Conservation (phyloP, 2,113 vertebrate species). For the Cheirogaleus medius region DNA sequence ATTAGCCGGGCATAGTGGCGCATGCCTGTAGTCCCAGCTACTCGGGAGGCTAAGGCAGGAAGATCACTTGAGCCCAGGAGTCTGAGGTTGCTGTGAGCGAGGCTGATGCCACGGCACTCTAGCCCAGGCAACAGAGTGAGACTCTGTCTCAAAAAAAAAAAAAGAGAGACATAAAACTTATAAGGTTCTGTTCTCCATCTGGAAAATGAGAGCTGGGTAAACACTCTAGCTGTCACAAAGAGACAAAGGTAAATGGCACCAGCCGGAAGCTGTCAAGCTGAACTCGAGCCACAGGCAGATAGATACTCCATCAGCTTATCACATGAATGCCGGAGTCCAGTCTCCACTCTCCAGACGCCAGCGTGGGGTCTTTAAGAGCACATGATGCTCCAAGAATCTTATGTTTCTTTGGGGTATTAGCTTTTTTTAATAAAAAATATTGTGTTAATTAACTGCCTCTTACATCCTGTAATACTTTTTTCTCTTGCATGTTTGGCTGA, state of each 20-base stretch:
- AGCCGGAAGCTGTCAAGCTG: background rate
- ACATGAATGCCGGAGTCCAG: accelerated
- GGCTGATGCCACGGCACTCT: too few relatives aligned
- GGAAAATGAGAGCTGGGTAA: background rate
- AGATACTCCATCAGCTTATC: background rate
- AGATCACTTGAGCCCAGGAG: too few relatives aligned
- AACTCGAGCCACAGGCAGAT: background rate
- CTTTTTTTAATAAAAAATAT: background rate
- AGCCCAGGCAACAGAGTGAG: too few relatives aligned
- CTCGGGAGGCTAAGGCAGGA: too few relatives aligned
- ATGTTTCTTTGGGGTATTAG: background rate
- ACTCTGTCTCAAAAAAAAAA: too few relatives aligned
- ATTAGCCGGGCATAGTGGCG: too few relatives aligned
- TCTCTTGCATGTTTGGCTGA: background rate
- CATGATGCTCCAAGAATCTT: background rate
- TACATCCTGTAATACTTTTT: background rate
- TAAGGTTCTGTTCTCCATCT: background rate
- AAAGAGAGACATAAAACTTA: background rate
- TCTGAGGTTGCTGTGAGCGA: too few relatives aligned
- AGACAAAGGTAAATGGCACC: accelerated
- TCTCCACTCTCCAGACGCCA: background rate
- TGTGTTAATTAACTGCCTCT: background rate
- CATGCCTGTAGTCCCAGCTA: too few relatives aligned
- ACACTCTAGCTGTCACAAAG: background rate
- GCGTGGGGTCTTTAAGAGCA: background rate